A percentile compares a stretch with the other conserved stretches of the same genome.
Conservation (phyloP, 2,888 invertebrate genomes). For the Crossocerus cetratus region DNA sequence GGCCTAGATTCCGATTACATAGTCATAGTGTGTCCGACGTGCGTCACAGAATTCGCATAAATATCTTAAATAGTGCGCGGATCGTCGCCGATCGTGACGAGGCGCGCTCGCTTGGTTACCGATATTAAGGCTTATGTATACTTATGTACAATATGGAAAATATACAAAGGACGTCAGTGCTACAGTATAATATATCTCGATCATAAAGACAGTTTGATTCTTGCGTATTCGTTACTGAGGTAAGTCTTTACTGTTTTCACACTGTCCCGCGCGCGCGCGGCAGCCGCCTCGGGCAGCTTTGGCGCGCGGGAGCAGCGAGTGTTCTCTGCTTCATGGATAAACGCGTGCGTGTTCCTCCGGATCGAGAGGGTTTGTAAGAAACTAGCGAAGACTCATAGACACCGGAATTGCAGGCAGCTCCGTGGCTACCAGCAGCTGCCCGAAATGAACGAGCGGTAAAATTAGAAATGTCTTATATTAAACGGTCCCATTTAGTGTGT, state of each 20-base stretch:
- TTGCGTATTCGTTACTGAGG: slow-evolving; percentile 64
- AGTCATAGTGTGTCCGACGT: neutral
- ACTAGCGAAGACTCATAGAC: slow-evolving; percentile 26
- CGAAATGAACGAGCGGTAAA: slow-evolving; percentile 45
- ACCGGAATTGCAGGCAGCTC: slow-evolving; percentile 4
- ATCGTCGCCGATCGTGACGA: slow-evolving; percentile 33
- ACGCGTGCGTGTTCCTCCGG: slow-evolving; percentile 8
- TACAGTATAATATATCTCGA: slow-evolving; percentile 61
- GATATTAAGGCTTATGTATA: slow-evolving; percentile 60
- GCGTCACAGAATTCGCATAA: slow-evolving; percentile 41
- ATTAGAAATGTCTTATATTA: slow-evolving; percentile 54
- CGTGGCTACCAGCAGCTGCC: slow-evolving; percentile 18
- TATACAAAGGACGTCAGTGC: slow-evolving; percentile 63
- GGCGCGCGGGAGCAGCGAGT: neutral
- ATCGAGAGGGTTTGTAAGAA: slow-evolving; percentile 25
- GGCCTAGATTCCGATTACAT: neutral
- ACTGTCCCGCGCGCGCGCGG: slow-evolving; percentile 6
- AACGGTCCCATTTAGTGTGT: slow-evolving; percentile 60
- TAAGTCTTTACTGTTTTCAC: slow-evolving; percentile 60
- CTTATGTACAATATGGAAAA: slow-evolving; percentile 64
- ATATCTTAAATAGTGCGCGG: slow-evolving; percentile 53
- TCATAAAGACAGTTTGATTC: slow-evolving; percentile 66
- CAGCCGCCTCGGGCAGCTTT: no score
- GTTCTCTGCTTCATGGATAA: slow-evolving; percentile 17
- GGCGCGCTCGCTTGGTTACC: slow-evolving; percentile 50